phyloP scores from a whole-genome alignment of 2,113 vertebrate genomes.

The Chlorodrepanis virens region DNA sequence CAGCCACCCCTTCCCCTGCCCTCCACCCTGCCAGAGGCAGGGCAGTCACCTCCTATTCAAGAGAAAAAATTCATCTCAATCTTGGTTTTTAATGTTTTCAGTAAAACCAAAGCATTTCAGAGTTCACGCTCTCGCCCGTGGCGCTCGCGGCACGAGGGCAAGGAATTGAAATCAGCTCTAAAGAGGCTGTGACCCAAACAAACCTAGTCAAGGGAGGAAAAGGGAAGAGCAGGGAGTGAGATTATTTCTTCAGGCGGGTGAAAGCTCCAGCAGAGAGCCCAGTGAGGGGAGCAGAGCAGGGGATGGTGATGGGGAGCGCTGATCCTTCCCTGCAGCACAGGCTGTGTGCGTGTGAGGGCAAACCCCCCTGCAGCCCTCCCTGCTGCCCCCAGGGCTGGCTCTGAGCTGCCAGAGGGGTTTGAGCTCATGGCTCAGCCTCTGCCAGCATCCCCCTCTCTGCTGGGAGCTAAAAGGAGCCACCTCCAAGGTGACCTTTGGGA shows the following conservation, averaged over 20 bases:
- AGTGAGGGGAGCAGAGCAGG: neutral
- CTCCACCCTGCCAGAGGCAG: neutral
- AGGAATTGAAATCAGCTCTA: neutral
- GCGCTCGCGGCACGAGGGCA: neutral
- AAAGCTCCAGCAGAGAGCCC: neutral
- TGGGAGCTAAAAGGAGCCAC: neutral
- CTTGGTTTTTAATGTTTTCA: neutral
- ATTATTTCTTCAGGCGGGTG: neutral
- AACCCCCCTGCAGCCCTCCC: neutral
- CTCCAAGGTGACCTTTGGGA: neutral
- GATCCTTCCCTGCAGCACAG: too few species aligned
- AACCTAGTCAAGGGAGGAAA: neutral
- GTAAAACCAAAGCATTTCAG: constrained; percentile 1
- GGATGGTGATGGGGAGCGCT: neutral
- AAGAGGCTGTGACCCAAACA: neutral
- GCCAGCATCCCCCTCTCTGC: rapidly evolving
- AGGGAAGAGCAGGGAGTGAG: neutral
- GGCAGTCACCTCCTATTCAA: neutral
- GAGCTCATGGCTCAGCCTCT: neutral
- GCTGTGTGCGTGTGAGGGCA: neutral
- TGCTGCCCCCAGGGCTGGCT: neutral
- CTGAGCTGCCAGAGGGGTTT: neutral
- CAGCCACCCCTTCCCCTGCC: neutral
- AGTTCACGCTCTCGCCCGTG: neutral
- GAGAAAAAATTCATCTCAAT: neutral